Evolutionary conservation across 1,140 invertebrate genomes (phyloP), one percentile per base, ranked within the genome.

Genomic region (Pseudoatta argentina): DNA sequence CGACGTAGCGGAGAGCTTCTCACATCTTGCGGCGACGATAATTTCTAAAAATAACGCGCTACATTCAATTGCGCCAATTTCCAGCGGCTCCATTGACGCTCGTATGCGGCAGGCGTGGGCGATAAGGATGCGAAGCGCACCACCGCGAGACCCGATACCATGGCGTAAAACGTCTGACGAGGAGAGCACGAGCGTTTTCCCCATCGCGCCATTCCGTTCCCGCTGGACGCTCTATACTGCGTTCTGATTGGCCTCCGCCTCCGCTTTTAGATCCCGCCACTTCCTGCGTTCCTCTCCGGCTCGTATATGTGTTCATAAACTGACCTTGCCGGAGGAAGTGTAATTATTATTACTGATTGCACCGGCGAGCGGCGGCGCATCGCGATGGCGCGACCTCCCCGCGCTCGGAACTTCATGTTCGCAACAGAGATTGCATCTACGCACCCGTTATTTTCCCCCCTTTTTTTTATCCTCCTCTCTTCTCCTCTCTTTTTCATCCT

Each of bases 331-430:
- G 24, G 57, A 85, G 79, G 75, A 89, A 89, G 71, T 57, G 77
- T 77, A 87, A 89, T 90, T 90, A 90, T 90, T 85, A 89, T 64
- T 67, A n/a, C 48, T 82, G 89, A 90, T 90, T 86, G 89, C 87
- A 89, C 87, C 63, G 48, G 57, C 64, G 55, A 18, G 72, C 55
- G 55, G 55, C 55, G 55, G 55, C 59, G 73, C 85, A 87, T 89
- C 88, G 87, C 78, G 79, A 82, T 85, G 64, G 63, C 82, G 69
- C 64, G 73, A 86, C 72, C 75, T 71, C 64, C 75, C 77, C 76
- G 83, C 73, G 27, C 51, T 48, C 30, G 71, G 57, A 51, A 24
- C 63, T 85, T 16, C 61, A 64, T 30, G 21, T 27, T 53, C 57
- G 48, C 27, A 14, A n/a, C 63, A 18, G 59, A 73, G 86, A 86